These are phyloP conservation scores for Unio pictorum DNA, from an alignment of 2,888 invertebrate genomes.

Conservation along the genomic window DNA sequence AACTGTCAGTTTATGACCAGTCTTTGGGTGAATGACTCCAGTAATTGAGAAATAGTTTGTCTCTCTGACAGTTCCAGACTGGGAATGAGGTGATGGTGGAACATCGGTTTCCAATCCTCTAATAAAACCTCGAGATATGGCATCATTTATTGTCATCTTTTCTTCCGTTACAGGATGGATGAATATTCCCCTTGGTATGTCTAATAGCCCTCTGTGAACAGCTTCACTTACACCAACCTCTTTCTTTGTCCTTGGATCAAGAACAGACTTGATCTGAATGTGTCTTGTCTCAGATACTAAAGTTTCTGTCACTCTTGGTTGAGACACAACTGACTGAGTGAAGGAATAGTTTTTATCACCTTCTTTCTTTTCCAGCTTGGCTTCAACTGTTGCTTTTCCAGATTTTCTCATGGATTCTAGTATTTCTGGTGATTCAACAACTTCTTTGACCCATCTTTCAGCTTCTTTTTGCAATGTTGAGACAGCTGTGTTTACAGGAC, in stretches of 20 bases:
- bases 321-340: slow-evolving; percentile 59
- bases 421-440: slow-evolving; percentile 26
- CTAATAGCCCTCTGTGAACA: slow-evolving; percentile 86
- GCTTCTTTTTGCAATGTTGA: slow-evolving; percentile 19
- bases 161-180: slow-evolving; percentile 84
- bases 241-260: slow-evolving; percentile 71
- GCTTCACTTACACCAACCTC: slow-evolving; percentile 78
- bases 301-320: slow-evolving; percentile 51
- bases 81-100: slow-evolving; percentile 81
- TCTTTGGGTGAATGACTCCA: slow-evolving; percentile 89
- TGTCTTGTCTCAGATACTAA: slow-evolving; percentile 62
- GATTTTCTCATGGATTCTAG: slow-evolving; percentile 24
- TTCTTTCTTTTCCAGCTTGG: slow-evolving; percentile 41
- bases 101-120: slow-evolving; percentile 86
- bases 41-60: slow-evolving; percentile 85
- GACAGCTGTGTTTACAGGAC: slow-evolving; percentile 1
- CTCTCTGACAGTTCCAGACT: slow-evolving; percentile 73
- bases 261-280: slow-evolving; percentile 59
- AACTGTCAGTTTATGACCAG: slow-evolving; percentile 87
- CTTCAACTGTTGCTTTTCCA: slow-evolving; percentile 48
- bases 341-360: slow-evolving; percentile 54
- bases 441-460: slow-evolving; percentile 31
- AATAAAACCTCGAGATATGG: slow-evolving; percentile 84
- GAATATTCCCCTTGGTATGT: slow-evolving; percentile 77
- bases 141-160: slow-evolving; percentile 84